A percentile compares a stretch with the other conserved stretches of the same genome.
Evolutionary conservation across 2,888 invertebrate genomes (phyloP).

Genomic region (Aphodius granarius): DNA sequence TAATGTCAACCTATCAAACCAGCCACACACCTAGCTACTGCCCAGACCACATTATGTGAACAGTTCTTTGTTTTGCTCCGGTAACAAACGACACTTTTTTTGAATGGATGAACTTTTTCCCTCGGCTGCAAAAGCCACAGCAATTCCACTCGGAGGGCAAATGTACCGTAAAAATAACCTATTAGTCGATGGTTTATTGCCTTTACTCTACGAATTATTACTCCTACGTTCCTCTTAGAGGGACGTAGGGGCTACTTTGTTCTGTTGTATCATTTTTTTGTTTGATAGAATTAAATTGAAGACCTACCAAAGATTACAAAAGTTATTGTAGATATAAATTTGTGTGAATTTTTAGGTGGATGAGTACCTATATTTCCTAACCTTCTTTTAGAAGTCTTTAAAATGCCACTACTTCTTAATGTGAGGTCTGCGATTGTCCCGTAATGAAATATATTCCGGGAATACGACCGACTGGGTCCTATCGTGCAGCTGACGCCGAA

Average conservation of each 20-base stretch:
- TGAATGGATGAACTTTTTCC: background rate
- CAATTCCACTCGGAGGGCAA: constrained; percentile 1
- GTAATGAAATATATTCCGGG: background rate
- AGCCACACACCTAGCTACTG: background rate
- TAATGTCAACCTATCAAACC: background rate
- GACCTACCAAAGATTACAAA: no score
- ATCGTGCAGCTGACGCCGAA: background rate
- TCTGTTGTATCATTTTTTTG: background rate
- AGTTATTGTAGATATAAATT: no score
- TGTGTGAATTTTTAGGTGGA: no score
- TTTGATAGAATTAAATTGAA: no score
- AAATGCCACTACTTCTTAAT: background rate
- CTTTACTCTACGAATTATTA: constrained; percentile 1
- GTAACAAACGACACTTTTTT: background rate
- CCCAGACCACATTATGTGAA: background rate
- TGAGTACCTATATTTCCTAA: no score
- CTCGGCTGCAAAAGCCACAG: background rate
- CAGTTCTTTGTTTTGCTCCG: background rate
- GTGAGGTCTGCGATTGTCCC: background rate
- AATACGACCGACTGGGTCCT: background rate
- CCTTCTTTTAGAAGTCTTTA: background rate
- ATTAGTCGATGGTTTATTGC: constrained; percentile 17
- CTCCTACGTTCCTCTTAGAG: background rate
- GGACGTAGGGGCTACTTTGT: background rate
- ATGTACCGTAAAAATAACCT: constrained; percentile 17